phyloP scores from a whole-genome alignment of 2,113 vertebrate species.

The Acrocephalus arundinaceus region DNA sequence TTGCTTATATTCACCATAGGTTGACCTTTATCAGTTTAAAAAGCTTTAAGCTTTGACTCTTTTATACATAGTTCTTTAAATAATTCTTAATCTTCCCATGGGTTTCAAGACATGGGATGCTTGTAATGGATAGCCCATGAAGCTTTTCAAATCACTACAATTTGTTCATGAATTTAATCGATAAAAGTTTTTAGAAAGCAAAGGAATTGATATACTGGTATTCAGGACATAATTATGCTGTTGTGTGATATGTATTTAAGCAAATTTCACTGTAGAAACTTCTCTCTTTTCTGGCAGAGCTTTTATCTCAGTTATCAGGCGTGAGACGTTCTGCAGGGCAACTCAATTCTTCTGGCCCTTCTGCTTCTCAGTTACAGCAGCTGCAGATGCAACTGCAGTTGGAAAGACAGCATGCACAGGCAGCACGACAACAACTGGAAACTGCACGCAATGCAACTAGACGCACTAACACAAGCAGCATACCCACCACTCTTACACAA shows the following conservation, averaged over 20 bases:
- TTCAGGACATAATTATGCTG: neutral
- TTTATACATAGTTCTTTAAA: constrained; percentile 9
- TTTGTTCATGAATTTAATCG: neutral
- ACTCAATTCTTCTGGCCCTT: constrained; percentile 95
- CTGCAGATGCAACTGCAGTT: constrained; percentile 99
- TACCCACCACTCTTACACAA: constrained; percentile 84
- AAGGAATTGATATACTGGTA: neutral
- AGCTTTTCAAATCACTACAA: neutral
- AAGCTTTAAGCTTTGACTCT: neutral
- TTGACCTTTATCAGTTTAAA: constrained; percentile 4
- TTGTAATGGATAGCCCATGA: neutral
- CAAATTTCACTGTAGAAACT: constrained; percentile 19
- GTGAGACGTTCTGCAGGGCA: constrained; percentile 94
- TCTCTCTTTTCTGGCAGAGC: constrained; percentile 79
- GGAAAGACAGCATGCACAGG: constrained; percentile 95
- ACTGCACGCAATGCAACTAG: constrained; percentile 90
- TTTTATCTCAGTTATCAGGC: constrained; percentile 96
- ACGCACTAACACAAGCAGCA: constrained; percentile 89
- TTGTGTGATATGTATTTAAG: constrained; percentile 8
- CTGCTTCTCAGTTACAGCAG: constrained; percentile 96
- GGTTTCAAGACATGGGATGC: neutral
- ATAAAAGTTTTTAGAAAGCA: constrained; percentile 10
- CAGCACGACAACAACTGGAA: constrained; percentile 94
- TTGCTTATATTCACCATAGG: neutral
- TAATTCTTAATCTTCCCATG: neutral